Evolutionary conservation across 2,888 invertebrate genomes (phyloP).

Genomic region (Drosophila paranaensis): DNA sequence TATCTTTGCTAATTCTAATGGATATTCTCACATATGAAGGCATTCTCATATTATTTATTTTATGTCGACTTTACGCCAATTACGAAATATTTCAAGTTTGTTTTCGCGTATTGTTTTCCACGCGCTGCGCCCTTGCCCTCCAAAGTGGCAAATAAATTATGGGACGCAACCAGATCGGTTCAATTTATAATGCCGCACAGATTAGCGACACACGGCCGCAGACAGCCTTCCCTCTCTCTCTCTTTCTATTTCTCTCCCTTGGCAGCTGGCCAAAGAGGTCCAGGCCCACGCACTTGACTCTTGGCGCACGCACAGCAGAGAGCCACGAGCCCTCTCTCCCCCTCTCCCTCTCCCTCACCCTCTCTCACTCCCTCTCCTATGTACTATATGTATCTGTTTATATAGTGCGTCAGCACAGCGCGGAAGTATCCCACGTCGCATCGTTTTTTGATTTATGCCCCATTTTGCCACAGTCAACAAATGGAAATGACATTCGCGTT

Average conservation of each 20-base stretch:
- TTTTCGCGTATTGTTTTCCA: constrained; percentile 23
- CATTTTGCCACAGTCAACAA: constrained; percentile 74
- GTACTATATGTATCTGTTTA: background rate
- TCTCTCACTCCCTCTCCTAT: background rate
- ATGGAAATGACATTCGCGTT: constrained; percentile 67
- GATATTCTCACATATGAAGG: too few species aligned
- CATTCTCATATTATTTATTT: too few species aligned
- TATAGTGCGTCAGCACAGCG: constrained; percentile 66
- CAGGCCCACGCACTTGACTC: constrained; percentile 51
- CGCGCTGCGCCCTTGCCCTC: constrained; percentile 33
- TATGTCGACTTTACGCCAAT: constrained; percentile 16
- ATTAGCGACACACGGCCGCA: constrained; percentile 50
- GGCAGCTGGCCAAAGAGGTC: constrained; percentile 63
- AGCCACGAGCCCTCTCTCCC: background rate
- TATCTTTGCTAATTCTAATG: too few species aligned
- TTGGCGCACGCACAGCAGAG: constrained; percentile 61
- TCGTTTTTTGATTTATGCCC: constrained; percentile 68
- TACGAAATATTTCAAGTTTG: constrained; percentile 22
- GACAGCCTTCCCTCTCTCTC: background rate
- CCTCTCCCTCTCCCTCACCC: background rate
- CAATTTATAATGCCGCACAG: constrained; percentile 49
- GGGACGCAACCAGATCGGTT: constrained; percentile 62
- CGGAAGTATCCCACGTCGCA: constrained; percentile 56
- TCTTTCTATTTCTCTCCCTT: background rate
- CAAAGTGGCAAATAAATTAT: constrained; percentile 36